These are phyloP conservation scores for Agonum fuliginosum DNA, from an alignment of 2,888 invertebrate species.

Conservation along the genomic window DNA sequence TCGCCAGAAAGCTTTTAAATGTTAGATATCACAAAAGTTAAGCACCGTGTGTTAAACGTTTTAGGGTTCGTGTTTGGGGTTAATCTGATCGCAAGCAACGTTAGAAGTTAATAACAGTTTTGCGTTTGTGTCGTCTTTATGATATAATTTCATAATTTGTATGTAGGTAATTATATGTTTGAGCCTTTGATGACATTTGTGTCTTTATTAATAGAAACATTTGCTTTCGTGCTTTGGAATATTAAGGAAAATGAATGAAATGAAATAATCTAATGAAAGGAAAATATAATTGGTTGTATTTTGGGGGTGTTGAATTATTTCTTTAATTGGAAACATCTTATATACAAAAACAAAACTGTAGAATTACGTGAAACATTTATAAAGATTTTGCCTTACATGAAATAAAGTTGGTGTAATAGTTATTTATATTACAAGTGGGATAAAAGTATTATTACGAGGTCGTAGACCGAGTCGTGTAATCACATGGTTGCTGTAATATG, in stretches of 20 bases:
- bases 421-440: no score
- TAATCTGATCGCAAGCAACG: conserved; percentile 24
- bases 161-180: conserved; percentile 19
- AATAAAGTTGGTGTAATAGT: no score
- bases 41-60: not conserved
- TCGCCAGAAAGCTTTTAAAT: conserved; percentile 28
- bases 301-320: no score
- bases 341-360: no score
- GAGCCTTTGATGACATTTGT: conserved; percentile 1
- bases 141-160: conserved; percentile 28
- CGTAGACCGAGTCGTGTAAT: no score
- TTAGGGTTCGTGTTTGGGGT: not conserved
- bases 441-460: no score
- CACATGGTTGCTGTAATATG: no score
- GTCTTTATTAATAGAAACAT: conserved; percentile 31
- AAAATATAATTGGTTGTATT: no score
- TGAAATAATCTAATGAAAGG: not conserved
- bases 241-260: not conserved
- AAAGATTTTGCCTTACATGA: no score
- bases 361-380: no score
- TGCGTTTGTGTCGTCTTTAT: conserved; percentile 11
- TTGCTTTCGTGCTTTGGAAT: not conserved
- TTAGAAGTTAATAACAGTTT: conserved; percentile 20
- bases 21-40: conserved; percentile 2
- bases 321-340: no score